Conservation (phyloP, 2,113 vertebrate genomes). For the Erinaceus europaeus region DNA sequence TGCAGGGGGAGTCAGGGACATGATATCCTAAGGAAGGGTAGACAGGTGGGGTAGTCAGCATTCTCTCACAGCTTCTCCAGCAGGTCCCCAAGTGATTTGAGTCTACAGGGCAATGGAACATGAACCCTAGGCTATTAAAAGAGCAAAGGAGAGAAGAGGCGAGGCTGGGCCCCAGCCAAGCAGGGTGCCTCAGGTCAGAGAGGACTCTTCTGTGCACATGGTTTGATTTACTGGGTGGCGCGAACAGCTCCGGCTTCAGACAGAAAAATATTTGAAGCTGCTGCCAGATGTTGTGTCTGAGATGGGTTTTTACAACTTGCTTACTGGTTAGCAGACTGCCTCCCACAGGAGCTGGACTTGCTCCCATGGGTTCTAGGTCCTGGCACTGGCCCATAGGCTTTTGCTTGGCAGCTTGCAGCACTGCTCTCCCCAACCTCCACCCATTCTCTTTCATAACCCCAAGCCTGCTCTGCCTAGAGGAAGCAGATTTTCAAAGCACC, state of each 20-base stretch:
- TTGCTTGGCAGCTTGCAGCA: background rate
- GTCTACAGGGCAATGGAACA: slow-evolving; percentile 60
- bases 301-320: slow-evolving; percentile 75
- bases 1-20: background rate
- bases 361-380: slow-evolving; percentile 40
- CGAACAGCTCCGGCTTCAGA: slow-evolving; percentile 79
- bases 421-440: background rate
- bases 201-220: slow-evolving; percentile 67
- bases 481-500: background rate
- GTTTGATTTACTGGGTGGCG: slow-evolving; percentile 75
- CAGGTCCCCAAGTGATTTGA: background rate
- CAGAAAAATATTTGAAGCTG: slow-evolving; percentile 81
- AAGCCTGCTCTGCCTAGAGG: background rate
- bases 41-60: no score
- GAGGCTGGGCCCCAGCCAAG: slow-evolving; percentile 16
- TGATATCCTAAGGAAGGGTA: background rate
- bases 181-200: slow-evolving; percentile 38
- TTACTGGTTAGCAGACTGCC: slow-evolving; percentile 74
- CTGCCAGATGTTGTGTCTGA: slow-evolving; percentile 87
- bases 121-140: slow-evolving; percentile 49
- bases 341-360: slow-evolving; percentile 32
- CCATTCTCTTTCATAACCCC: accelerated
- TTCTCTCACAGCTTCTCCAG: background rate
- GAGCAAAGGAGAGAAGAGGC: slow-evolving; percentile 2
- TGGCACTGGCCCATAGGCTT: slow-evolving; percentile 48